These are phyloP conservation scores for Sphaerodactylus townsendi DNA, from an alignment of 2,113 vertebrate species.

Conservation along the genomic window DNA sequence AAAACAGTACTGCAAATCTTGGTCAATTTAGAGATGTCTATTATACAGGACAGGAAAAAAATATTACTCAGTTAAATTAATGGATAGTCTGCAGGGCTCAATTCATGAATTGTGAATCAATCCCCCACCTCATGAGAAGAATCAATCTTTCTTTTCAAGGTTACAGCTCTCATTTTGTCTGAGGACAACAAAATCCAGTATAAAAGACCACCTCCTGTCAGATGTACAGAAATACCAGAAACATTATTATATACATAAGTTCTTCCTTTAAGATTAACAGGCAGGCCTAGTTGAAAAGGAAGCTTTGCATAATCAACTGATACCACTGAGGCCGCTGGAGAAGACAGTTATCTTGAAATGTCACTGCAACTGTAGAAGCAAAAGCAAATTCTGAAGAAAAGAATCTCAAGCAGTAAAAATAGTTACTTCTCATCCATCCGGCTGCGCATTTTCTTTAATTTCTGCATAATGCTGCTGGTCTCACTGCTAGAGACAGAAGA, in stretches of 20 bases:
- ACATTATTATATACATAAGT: background rate
- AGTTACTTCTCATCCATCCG: slow-evolving; percentile 97
- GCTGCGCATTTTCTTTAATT: slow-evolving; percentile 96
- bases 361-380: background rate
- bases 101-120: background rate
- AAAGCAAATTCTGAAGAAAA: background rate
- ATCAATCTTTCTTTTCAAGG: background rate
- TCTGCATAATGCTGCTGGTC: slow-evolving; percentile 99
- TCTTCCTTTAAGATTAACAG: background rate
- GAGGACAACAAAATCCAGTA: background rate
- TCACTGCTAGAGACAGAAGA: slow-evolving; percentile 96
- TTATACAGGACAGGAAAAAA: slow-evolving; percentile 27
- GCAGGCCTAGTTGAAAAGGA: background rate
- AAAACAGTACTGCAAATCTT: background rate
- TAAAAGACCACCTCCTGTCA: background rate
- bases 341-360: background rate
- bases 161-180: background rate
- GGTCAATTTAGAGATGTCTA: background rate
- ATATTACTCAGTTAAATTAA: background rate
- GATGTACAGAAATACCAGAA: background rate
- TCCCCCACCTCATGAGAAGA: background rate
- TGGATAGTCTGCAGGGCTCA: background rate
- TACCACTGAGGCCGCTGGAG: background rate
- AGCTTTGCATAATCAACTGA: background rate
- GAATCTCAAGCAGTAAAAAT: slow-evolving; percentile 1